Base-by-base conservation (phyloP, 2,888 invertebrate species). In the Lochmaea crataegi region DNA sequence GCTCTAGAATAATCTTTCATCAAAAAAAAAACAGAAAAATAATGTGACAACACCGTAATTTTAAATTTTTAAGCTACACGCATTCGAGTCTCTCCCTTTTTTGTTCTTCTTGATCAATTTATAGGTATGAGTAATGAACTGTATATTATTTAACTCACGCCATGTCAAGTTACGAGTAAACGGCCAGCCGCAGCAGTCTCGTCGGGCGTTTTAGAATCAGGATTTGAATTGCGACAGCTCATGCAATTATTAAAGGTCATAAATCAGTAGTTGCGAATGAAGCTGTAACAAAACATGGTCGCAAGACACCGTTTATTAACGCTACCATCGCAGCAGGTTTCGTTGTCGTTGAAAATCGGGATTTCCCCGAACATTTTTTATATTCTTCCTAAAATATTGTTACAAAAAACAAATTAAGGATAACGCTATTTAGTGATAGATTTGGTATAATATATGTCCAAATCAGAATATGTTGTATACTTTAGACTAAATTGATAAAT, bases 231-330 rank as follows among this genome's bases (percentile, higher is more conserved):
- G 83, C 82, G 81, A 80, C 82, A 80, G 80, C 84, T 83, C 84
- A 84, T 83, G 84, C 85, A 85, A 85, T 85, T 84, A 84, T 80
- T 80, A 72, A 63, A 42, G 80, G 76, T 80, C 82, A 81, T 85
- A 85, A 85, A 85, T 85, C 85, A 85, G 75, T 74, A 75, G 78
- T 75, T 83, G 80, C 80, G 83, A 84, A 85, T 84, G 83, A 83
- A 84, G 82, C 83, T 83, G 82, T 83, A 84, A 83, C 82, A 81
- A 81, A 84, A 83, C 82, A 80, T 60, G 45, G 57, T 26, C 58
- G 58, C 45, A 60, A 42, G n/a, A 48, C 41, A 48, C 41, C 61
- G 41, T 16, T 61, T 42, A 61, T 61, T 61, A 61, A 53, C 5
- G 26, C 51, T 53, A 16, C 51, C 6, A 9, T 53, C 9, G 51